Percentiles rank a stretch among this genome's conserved stretches.
These are phyloP conservation scores for Desmodus rotundus DNA, from an alignment of 2,113 vertebrate genomes.

Conservation along the genomic window DNA sequence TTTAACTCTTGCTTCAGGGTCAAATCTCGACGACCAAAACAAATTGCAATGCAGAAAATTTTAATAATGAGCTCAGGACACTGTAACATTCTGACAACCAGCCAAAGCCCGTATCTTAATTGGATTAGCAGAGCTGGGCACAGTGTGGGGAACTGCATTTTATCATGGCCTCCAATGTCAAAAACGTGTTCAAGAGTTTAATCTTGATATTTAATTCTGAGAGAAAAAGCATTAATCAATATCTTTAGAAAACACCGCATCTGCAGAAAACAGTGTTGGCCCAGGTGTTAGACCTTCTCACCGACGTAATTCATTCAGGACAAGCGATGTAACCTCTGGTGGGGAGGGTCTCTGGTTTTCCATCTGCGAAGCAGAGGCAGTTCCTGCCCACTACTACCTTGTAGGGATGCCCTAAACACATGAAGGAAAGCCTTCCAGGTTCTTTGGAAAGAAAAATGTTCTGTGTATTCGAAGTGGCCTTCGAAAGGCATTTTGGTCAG, in stretches of 20 bases:
- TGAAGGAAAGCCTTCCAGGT: background rate
- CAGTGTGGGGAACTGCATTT: background rate
- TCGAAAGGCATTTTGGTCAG: background rate
- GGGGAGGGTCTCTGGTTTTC: background rate
- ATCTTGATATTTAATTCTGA: background rate
- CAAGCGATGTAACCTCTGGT: background rate
- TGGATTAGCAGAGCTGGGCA: background rate
- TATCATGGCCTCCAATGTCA: background rate
- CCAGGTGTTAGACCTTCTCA: background rate
- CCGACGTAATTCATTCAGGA: too few species aligned
- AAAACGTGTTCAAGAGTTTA: background rate
- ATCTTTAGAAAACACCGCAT: background rate
- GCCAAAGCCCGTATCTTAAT: background rate
- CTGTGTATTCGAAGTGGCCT: background rate
- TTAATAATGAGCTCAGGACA: background rate
- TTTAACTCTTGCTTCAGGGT: background rate
- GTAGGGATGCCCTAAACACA: background rate
- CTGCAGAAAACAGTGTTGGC: background rate
- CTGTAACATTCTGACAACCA: background rate
- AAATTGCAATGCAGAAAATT: background rate
- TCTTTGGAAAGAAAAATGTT: background rate
- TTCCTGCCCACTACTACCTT: background rate
- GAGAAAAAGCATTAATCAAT: background rate
- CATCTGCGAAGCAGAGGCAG: background rate
- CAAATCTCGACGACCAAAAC: background rate